These are phyloP conservation scores for Sarcophilus harrisii DNA, from an alignment of 2,797 vertebrate species.

Conservation along the genomic window DNA sequence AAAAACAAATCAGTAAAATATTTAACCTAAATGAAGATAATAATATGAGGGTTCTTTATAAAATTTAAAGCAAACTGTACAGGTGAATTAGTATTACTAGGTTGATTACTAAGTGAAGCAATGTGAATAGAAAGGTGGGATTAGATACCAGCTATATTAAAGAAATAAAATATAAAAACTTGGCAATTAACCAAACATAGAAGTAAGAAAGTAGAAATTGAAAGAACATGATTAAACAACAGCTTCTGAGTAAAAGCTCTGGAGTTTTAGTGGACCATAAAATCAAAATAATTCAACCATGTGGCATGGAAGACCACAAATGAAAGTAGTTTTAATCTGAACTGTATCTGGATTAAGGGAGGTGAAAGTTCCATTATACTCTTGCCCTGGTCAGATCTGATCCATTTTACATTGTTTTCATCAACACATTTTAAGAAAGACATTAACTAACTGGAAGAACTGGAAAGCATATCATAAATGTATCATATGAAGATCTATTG, in stretches of 20 bases:
- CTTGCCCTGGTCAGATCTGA: neutral
- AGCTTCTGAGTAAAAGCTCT: neutral
- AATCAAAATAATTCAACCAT: neutral
- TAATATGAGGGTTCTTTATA: neutral
- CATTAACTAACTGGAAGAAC: neutral
- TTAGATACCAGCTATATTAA: neutral
- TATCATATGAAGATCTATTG: neutral
- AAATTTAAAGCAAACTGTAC: neutral
- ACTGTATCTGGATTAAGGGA: neutral
- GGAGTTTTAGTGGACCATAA: neutral
- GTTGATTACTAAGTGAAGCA: neutral
- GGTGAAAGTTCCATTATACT: neutral
- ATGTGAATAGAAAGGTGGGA: neutral
- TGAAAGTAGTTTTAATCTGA: neutral
- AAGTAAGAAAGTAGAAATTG: neutral
- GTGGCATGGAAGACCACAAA: neutral
- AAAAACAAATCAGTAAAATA: neutral
- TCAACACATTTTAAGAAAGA: neutral
- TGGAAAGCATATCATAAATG: neutral
- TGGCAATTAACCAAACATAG: neutral
- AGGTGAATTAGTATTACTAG: neutral
- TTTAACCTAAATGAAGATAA: neutral
- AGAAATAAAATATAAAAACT: slow-evolving; percentile 15
- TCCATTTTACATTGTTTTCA: neutral
- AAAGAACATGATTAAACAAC: neutral